These are phyloP conservation scores for Scytalopus superciliaris DNA, from an alignment of 2,113 vertebrate genomes.

Conservation along the genomic window DNA sequence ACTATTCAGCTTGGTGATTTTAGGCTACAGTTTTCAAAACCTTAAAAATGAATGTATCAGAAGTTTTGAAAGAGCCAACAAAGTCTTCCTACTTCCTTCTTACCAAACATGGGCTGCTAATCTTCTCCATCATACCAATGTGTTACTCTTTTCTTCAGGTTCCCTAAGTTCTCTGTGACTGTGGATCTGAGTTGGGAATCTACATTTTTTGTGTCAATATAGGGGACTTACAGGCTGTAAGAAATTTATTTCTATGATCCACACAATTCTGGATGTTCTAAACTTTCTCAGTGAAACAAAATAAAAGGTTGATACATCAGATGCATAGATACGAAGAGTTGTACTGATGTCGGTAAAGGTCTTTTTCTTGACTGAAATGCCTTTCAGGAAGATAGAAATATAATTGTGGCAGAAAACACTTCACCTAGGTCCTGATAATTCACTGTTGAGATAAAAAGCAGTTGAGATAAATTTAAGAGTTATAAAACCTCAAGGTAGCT, in stretches of 20 bases:
- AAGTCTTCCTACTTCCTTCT: background rate
- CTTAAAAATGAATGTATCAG: background rate
- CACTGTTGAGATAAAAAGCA: background rate
- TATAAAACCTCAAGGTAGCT: background rate
- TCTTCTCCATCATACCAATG: fast-evolving
- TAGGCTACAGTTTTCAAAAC: background rate
- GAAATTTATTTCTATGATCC: background rate
- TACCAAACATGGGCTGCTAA: background rate
- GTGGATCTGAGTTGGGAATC: background rate
- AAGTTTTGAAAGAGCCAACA: background rate
- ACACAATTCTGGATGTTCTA: background rate
- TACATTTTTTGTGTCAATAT: background rate
- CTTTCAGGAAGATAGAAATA: background rate
- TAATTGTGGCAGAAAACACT: background rate
- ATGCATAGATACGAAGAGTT: background rate
- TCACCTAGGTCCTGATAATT: background rate
- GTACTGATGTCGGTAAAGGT: background rate
- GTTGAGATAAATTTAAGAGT: background rate
- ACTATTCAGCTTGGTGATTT: background rate
- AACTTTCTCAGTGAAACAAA: background rate
- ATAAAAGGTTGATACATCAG: background rate
- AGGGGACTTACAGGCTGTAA: background rate
- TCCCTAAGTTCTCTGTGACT: background rate
- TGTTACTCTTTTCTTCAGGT: background rate
- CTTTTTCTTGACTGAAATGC: background rate